phyloP scores from a whole-genome alignment of 2,797 vertebrate species.

The Atherinosoma microstoma region DNA sequence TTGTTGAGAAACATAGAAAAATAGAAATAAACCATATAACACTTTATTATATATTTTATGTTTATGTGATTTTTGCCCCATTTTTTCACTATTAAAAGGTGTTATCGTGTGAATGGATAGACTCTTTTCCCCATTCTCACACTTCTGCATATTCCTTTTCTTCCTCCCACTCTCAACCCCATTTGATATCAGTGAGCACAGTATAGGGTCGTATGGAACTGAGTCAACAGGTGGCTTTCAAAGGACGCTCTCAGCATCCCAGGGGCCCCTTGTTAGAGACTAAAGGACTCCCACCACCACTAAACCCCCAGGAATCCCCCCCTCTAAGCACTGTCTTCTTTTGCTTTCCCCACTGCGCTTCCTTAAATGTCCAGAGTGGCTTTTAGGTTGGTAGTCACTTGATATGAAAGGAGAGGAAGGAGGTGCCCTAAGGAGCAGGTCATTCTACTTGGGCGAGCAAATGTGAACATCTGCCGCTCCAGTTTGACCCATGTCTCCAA shows the following conservation, averaged over 20 bases:
- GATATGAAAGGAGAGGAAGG: constrained; percentile 70
- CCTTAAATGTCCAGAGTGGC: constrained; percentile 65
- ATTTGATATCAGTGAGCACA: constrained; percentile 50
- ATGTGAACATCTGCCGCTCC: constrained; percentile 79
- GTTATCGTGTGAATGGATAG: not conserved
- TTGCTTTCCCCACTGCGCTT: constrained; percentile 52
- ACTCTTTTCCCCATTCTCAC: constrained; percentile 17
- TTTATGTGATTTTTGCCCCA: not conserved
- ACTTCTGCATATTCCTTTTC: constrained; percentile 40
- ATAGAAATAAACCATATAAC: no score
- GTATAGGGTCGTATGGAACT: constrained; percentile 76
- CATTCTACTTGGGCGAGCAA: constrained; percentile 80
- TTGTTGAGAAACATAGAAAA: no score
- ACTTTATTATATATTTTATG: no score
- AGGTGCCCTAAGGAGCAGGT: constrained; percentile 73
- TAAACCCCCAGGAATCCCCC: constrained; percentile 51
- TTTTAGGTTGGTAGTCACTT: constrained; percentile 62
- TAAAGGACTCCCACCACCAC: constrained; percentile 11
- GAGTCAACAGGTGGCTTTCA: constrained; percentile 82
- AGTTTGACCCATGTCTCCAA: constrained; percentile 65
- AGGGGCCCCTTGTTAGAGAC: constrained; percentile 31
- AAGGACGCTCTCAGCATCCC: constrained; percentile 55
- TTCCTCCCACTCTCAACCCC: constrained; percentile 46
- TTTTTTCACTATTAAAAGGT: constrained; percentile 1
- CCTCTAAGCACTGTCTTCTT: constrained; percentile 58